Evolutionary conservation across 2,797 vertebrate genomes (phyloP), one percentile per base, ranked within the genome.

Genomic region (Danionella dracula): DNA sequence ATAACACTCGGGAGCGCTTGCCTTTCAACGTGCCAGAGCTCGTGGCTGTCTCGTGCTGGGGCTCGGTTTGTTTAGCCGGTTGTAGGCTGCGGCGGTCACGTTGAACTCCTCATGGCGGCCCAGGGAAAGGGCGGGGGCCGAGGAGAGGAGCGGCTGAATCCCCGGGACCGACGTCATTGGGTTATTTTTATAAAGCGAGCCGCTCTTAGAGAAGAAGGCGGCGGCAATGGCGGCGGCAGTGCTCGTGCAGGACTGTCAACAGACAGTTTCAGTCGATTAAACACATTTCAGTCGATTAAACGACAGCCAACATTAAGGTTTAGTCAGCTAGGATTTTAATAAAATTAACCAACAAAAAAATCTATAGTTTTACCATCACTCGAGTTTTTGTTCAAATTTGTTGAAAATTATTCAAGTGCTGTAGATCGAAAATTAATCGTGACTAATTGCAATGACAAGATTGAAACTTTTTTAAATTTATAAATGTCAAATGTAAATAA

Each of bases 101-200:
- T 89, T 84, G 85, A 82, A 79, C 84, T 84, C 82, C 88, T 82
- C 86, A 87, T 87, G 87, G 86, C 38, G 57, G 50, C 12, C 44
- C 12, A 40, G 59, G 48, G 49, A 44, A 23, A 23, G 51, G 50
- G 63, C 41, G 41, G 50, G 51, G 60, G 65, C 38, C 41, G 75
- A 44, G 21, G 65, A 53, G 75, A 44, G 21, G 65, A 53, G 41
- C 65, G 59, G 49, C 71, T 76, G 15, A 59, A 78, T 71, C 76
- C 75, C 66, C 38, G 75, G 7, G 50, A 63, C 12, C 85, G 83
- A 86, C 82, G 81, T 86, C 81, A 84, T 27, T 46, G 50, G 34
- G 66, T 66, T 69, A 72, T 68, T 71, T 51, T 71, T 55, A 50
- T 20, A 19, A 74, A 66, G 73, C 7, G 72, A 73, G 50, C 78